These are phyloP conservation scores for Flabesymbios commensalis DNA, from an alignment of 2,888 invertebrate species.

Conservation along the genomic window DNA sequence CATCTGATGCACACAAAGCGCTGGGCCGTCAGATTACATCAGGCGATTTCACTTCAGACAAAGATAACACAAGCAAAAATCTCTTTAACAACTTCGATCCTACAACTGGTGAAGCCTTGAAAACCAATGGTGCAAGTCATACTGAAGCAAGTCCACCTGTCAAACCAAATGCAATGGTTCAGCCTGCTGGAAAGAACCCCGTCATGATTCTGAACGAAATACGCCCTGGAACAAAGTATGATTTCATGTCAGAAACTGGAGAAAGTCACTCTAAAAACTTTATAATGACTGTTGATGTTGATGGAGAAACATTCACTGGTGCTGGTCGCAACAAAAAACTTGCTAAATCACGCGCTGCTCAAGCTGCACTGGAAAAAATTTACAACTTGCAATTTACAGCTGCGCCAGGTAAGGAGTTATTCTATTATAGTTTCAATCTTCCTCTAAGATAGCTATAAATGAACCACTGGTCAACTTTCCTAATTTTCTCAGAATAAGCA, in stretches of 20 bases:
- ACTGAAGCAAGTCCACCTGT: too few relatives aligned
- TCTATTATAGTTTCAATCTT: too few relatives aligned
- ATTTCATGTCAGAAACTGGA: constrained; percentile 62
- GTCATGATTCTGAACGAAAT: constrained; percentile 87
- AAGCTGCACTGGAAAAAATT: constrained; percentile 70
- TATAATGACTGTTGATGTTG: constrained; percentile 69
- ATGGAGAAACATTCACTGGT: constrained; percentile 65
- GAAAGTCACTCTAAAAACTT: constrained; percentile 77
- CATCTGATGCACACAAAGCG: constrained; percentile 65
- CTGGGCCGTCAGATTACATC: constrained; percentile 55
- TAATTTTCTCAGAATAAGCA: too few relatives aligned
- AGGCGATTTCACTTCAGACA: constrained; percentile 66
- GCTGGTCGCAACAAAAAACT: constrained; percentile 88
- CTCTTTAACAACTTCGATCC: neutral
- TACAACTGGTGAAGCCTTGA: neutral
- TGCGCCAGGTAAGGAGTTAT: constrained; percentile 46
- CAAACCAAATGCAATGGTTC: too few relatives aligned
- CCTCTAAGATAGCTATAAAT: too few relatives aligned
- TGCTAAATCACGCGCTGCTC: constrained; percentile 87
- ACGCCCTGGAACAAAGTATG: constrained; percentile 72
- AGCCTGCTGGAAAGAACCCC: constrained; percentile 68
- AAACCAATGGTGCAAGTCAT: neutral
- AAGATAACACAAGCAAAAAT: constrained; percentile 45
- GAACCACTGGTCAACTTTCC: too few relatives aligned
- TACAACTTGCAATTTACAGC: constrained; percentile 47